Conservation (phyloP, 2,113 vertebrate genomes). For the Salvelinus namaycush region DNA sequence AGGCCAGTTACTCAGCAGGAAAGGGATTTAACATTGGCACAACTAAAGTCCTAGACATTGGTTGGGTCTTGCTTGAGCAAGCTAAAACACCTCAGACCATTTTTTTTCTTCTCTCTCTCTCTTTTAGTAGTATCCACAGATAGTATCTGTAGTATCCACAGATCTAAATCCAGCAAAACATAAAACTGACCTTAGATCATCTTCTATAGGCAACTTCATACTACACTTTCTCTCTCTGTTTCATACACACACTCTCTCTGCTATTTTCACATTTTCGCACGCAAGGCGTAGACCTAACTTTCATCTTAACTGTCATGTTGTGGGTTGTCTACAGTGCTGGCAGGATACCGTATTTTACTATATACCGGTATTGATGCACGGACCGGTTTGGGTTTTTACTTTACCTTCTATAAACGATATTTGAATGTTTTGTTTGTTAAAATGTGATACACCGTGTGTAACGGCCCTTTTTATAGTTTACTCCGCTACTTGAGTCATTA, state of each 20-base stretch:
- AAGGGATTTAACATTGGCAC: constrained; percentile 24
- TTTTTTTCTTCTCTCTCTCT: background rate
- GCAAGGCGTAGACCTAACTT: too few relatives aligned
- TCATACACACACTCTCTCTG: background rate
- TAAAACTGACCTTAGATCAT: background rate
- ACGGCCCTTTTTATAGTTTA: too few relatives aligned
- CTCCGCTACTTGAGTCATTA: too few relatives aligned
- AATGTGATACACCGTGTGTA: too few relatives aligned
- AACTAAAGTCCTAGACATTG: constrained; percentile 4
- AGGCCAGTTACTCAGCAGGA: constrained; percentile 27
- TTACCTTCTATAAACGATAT: too few relatives aligned
- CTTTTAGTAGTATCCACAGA: background rate
- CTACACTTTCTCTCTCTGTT: constrained; percentile 7
- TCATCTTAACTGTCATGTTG: too few relatives aligned
- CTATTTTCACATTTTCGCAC: background rate
- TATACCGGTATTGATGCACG: too few relatives aligned
- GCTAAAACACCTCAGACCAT: background rate
- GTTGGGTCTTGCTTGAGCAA: constrained; percentile 5
- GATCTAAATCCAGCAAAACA: background rate
- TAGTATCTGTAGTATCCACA: background rate
- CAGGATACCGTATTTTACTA: too few relatives aligned
- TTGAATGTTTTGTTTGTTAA: too few relatives aligned
- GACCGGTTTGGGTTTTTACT: too few relatives aligned
- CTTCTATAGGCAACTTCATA: background rate
- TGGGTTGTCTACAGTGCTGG: too few relatives aligned